Percentiles rank a stretch among this genome's conserved stretches.
Conservation (phyloP, 2,797 vertebrate genomes). For the Anas flavirostris region DNA sequence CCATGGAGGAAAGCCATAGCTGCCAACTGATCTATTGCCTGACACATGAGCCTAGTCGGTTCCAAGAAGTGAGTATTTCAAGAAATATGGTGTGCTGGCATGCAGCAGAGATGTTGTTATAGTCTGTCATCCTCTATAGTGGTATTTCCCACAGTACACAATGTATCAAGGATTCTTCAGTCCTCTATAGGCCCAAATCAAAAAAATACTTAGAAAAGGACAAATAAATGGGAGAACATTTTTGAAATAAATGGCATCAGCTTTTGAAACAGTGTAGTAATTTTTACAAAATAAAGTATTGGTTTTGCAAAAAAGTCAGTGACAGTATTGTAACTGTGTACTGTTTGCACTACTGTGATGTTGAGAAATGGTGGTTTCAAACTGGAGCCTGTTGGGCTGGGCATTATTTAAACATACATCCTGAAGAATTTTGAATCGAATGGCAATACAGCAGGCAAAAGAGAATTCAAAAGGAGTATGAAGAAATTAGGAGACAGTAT, state of each 20-base stretch:
- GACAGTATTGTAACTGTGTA: neutral
- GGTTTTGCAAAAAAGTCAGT: neutral
- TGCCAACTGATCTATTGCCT: constrained; percentile 50
- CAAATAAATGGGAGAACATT: neutral
- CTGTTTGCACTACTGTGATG: neutral
- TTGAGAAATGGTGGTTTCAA: neutral
- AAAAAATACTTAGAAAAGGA: neutral
- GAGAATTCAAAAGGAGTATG: neutral
- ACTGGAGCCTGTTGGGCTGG: neutral
- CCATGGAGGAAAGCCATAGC: constrained; percentile 13
- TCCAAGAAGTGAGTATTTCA: constrained; percentile 65
- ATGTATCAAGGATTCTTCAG: neutral
- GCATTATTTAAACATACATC: neutral
- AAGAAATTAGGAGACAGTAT: neutral
- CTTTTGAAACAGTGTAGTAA: neutral
- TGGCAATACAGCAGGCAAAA: neutral
- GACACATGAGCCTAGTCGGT: constrained; percentile 36
- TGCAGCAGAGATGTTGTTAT: constrained; percentile 30
- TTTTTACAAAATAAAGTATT: neutral
- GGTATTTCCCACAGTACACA: constrained; percentile 3
- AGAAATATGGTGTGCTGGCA: constrained; percentile 51
- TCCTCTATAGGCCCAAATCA: neutral
- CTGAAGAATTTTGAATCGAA: neutral
- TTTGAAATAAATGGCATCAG: neutral
- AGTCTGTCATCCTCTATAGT: constrained; percentile 25